Base-by-base conservation (phyloP, 2,888 invertebrate species). In the Agapostemon virescens region DNA sequence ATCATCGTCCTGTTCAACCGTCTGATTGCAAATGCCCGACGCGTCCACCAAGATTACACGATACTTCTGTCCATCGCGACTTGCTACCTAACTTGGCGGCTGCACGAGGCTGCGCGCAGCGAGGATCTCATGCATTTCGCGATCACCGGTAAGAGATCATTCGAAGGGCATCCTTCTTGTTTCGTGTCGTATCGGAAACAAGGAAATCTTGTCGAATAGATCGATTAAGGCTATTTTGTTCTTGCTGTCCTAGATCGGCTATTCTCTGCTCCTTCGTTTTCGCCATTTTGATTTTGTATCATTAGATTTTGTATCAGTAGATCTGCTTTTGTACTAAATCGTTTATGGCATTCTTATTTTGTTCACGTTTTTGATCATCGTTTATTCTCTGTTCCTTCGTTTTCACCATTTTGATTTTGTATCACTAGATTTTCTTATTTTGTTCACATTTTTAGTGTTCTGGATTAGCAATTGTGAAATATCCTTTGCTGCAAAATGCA, bases 51-150 rank as follows among this genome's bases (percentile, higher is more conserved):
- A 97, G 97, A 96, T 91, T 95, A 95, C 85, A 93, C 96, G 67
- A 96, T 96, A 40, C 95, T 97, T 71, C 94, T 97, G 81, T 96
- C 96, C 61, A 93, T 97, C 68, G 95, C 96, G n/a, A 95, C 96
- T 5, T 97, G 97, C 90, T 90, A 94, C 75, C 95, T 95, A 80
- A 96, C 97, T 0, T 97, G 97, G 97, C 93, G 94, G 11, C 93
- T 97, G 71, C 96, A 95, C 90, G 93, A 94, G 72, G 92, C 94
- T 1, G 94, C 95, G 0, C 94, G 95, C 88, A 94, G 94, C 79
- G 95, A 96, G 87, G 94, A 95, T 77, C 93, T 97, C 11, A 92
- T 97, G 0, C 94, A 96, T 63, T 94, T 97, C 83, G 96, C 97
- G 0, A 94, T 97, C 81, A 97, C 97, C 70, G 94, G 94, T 94